phyloP scores from a whole-genome alignment of 2,888 invertebrate species.

The Danaus chrysippus region DNA sequence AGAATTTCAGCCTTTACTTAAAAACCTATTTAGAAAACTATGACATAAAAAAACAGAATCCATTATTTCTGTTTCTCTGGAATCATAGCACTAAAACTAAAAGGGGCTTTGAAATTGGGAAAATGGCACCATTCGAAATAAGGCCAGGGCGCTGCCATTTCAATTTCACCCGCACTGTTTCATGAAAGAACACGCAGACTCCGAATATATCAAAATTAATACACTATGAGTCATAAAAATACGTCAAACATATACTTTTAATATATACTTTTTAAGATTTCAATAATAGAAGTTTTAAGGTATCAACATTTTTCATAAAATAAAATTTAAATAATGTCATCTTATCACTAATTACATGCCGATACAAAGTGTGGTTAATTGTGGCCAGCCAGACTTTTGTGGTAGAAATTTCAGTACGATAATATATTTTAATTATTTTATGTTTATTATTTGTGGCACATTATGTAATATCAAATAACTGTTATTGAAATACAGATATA shows the following conservation, averaged over 20 bases:
- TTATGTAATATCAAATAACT: no score
- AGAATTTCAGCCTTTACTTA: no score
- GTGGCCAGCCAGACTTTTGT: background rate
- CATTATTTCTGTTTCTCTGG: conserved; percentile 3
- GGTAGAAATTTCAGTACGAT: background rate
- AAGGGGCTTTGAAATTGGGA: background rate
- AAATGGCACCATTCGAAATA: conserved; percentile 1
- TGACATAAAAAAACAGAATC: background rate
- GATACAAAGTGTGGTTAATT: background rate
- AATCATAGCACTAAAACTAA: background rate
- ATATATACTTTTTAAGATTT: no score
- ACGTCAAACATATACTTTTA: no score
- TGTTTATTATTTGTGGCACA: no score
- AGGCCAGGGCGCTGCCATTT: background rate
- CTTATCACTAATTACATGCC: background rate
- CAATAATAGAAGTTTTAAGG: no score
- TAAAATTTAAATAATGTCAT: background rate
- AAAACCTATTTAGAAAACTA: no score
- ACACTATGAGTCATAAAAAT: no score
- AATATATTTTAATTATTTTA: no score
- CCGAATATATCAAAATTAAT: background rate
- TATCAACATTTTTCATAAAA: background rate
- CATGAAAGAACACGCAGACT: background rate
- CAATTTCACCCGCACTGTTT: background rate
- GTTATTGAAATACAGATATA: no score